Conservation (phyloP, 2,113 vertebrate genomes). For the Colossoma macropomum region DNA sequence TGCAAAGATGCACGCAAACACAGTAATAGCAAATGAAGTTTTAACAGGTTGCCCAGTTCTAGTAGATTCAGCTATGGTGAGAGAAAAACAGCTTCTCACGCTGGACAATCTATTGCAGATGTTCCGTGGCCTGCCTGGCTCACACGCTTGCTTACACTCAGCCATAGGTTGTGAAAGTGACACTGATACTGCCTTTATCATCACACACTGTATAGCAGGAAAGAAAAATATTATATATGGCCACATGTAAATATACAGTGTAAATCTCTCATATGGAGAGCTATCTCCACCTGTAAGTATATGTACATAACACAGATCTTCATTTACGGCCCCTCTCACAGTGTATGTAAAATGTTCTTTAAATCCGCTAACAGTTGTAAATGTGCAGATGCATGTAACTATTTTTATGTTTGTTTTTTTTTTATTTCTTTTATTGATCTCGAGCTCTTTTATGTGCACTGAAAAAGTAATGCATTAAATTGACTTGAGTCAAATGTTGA, state of each 20-base stretch:
- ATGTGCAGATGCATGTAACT: conserved; percentile 55
- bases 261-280: conserved; percentile 37
- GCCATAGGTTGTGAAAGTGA: conserved; percentile 32
- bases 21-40: conserved; percentile 2
- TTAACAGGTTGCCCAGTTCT: neutral
- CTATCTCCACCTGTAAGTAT: conserved; percentile 52
- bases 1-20: neutral
- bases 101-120: neutral
- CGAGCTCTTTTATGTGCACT: conserved; percentile 27
- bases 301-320: conserved; percentile 52
- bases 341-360: conserved; percentile 45
- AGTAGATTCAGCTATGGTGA: neutral
- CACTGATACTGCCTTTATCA: conserved; percentile 42
- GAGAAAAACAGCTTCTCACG: neutral
- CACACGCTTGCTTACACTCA: conserved; percentile 22
- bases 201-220: conserved; percentile 44
- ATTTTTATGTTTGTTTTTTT: conserved; percentile 43
- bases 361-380: conserved; percentile 50
- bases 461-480: neutral
- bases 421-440: conserved; percentile 33
- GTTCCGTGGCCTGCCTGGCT: conserved; percentile 24
- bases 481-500: neutral
- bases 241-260: conserved; percentile 53
- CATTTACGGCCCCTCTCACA: conserved; percentile 20
- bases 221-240: conserved; percentile 19